These are phyloP conservation scores for Halocynthia aurantium DNA, from an alignment of 23 tunicate genomes.

Conservation along the genomic window DNA sequence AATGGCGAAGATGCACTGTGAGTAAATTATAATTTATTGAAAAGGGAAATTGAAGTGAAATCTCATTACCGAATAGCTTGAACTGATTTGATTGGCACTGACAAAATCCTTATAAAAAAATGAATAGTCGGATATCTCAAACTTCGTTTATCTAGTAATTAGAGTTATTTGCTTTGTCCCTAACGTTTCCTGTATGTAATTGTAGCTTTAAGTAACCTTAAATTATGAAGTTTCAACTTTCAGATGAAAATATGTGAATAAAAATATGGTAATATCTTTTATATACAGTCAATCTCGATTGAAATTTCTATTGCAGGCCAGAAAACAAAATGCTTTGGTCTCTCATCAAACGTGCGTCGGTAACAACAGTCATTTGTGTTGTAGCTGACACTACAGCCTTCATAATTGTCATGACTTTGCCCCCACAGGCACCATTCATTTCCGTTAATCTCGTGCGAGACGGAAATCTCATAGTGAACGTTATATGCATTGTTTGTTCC, in stretches of 20 bases:
- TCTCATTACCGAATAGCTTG: neutral
- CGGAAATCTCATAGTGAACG: slow-evolving; percentile 71
- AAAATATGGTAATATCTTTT: no score
- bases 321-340: slow-evolving; percentile 47
- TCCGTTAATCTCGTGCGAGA: slow-evolving; percentile 52
- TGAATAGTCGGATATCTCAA: no score
- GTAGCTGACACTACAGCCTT: slow-evolving; percentile 67
- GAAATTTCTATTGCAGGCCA: slow-evolving; percentile 22
- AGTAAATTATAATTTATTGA: neutral
- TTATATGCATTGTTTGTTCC: slow-evolving; percentile 65
- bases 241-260: no score
- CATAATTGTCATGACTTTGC: slow-evolving; percentile 36
- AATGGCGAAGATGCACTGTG: slow-evolving; percentile 9
- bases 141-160: no score
- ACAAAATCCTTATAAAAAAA: no score
- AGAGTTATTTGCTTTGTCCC: no score
- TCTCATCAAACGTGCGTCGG: slow-evolving; percentile 57
- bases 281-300: no score
- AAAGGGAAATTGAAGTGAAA: neutral
- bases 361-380: slow-evolving; percentile 64
- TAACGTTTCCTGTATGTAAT: no score
- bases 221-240: no score
- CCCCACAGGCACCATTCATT: slow-evolving; percentile 35
- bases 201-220: no score
- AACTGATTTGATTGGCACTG: neutral